Conservation (phyloP, 2,797 vertebrate species). For the Sebastes cheni region DNA sequence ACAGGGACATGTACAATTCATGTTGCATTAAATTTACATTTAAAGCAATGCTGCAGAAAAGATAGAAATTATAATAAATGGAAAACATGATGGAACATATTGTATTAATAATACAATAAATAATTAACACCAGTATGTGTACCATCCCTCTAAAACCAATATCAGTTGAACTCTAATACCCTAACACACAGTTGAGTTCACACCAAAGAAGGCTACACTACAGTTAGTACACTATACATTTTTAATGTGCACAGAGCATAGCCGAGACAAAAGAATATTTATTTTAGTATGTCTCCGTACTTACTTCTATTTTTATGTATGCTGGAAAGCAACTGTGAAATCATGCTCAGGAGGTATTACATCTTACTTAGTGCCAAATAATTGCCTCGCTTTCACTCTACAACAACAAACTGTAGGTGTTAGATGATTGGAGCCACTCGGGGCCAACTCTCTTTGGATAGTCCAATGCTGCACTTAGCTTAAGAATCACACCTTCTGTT, state of each 20-base stretch:
- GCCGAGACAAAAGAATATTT: conserved; percentile 23
- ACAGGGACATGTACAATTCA: background rate
- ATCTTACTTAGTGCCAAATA: background rate
- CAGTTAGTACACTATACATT: conserved; percentile 20
- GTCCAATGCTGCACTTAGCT: background rate
- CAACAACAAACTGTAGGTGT: background rate
- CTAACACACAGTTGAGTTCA: background rate
- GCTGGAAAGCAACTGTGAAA: background rate
- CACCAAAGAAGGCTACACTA: background rate
- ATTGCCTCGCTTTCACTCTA: background rate
- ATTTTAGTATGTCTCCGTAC: conserved; percentile 14
- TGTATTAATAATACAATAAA: background rate
- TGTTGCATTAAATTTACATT: background rate
- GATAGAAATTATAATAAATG: accelerated
- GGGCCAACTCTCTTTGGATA: background rate
- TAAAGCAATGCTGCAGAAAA: background rate
- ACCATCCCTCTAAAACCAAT: conserved; percentile 2
- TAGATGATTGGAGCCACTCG: background rate
- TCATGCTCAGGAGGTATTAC: background rate
- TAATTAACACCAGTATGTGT: background rate
- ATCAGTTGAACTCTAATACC: background rate
- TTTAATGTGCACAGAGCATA: conserved; percentile 8
- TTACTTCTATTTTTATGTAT: background rate
- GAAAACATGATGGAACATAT: background rate
- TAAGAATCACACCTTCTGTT: background rate